Conservation (phyloP, 2,888 invertebrate species). For the Pteria penguin region DNA sequence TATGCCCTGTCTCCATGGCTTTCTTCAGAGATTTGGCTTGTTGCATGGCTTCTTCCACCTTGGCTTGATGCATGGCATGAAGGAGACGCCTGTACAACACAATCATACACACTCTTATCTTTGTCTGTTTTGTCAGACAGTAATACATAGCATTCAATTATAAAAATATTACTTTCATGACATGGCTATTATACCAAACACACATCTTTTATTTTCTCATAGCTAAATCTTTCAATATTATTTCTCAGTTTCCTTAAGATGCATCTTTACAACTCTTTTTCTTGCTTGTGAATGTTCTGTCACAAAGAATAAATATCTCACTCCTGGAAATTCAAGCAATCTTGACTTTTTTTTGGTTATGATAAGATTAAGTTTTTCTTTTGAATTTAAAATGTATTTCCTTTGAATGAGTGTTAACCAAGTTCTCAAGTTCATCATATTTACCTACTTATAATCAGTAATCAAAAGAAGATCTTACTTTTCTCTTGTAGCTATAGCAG, state of each 20-base stretch:
- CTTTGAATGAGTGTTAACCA: too few relatives aligned
- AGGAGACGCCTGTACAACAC: constrained; percentile 70
- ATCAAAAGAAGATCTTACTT: constrained; percentile 60
- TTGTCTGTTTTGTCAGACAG: neutral
- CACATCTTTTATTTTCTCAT: neutral
- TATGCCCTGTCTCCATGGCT: constrained; percentile 71
- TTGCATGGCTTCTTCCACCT: constrained; percentile 74
- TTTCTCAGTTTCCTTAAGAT: too few relatives aligned
- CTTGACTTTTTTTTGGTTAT: too few relatives aligned
- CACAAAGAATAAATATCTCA: too few relatives aligned
- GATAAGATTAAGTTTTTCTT: too few relatives aligned
- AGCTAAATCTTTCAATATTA: too few relatives aligned
- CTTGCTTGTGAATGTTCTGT: too few relatives aligned
- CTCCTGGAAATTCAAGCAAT: too few relatives aligned
- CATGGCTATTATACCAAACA: neutral
- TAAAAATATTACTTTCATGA: neutral
- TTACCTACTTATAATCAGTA: too few relatives aligned
- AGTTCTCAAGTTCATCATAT: too few relatives aligned
- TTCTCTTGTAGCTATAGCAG: constrained; percentile 76
- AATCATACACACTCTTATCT: neutral
- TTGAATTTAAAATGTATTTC: too few relatives aligned
- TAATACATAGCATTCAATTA: neutral
- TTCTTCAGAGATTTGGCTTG: constrained; percentile 73
- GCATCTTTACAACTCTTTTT: too few relatives aligned
- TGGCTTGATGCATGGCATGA: constrained; percentile 77